Base-by-base conservation (phyloP, 2,113 vertebrate genomes). In the Cinclus cinclus region DNA sequence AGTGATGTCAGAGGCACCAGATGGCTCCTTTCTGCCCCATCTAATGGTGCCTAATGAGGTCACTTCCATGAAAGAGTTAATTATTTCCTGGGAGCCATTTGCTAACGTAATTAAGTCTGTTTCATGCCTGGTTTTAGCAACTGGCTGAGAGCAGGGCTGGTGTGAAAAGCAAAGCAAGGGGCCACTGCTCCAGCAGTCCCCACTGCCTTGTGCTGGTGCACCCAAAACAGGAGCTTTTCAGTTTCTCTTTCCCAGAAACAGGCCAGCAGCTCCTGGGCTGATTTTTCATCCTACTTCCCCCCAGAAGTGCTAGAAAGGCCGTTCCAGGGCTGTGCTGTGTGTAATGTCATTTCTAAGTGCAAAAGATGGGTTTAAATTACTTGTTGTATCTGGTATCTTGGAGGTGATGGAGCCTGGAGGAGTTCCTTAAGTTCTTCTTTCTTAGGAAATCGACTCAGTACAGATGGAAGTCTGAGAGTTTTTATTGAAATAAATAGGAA, bases 51-150 rank as follows among this genome's bases (percentile, higher is more conserved):
- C 73, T 92, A 91, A 94, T 92, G 93, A 96, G 95, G 95, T 96
- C 92, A 94, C 93, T 91, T 81, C 93, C 84, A 96, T 64, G 78
- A 95, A 92, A 67, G 95, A 91, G 81, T 80, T 83, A 92, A 87
- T 95, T 92, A 92, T 91, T 92, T 95, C 95, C 93, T 78, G 77
- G 93, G 96, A 96, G 92, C 93, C 56, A 18, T 95, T 95, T 95
- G 87, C 77, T 96, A 94, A 95, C 2, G 5, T 42, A 75, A 89
- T 95, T 94, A 84, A 91, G 24, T 20, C 89, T 62, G 63, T 89
- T 80, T 89, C 68, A 41, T 89, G 93, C 77, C 89, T 82, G 81
- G 83, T 41, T 92, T 81, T 78, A 94, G 95, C 0, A 2, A 42
- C 9, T 33, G 78, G 47, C 65, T 42, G 77, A n/a, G 91, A 78